A percentile compares a stretch with the other conserved stretches of the same genome.
phyloP scores from a whole-genome alignment of 2,888 invertebrate genomes.

The Lasioglossum villosulum region DNA sequence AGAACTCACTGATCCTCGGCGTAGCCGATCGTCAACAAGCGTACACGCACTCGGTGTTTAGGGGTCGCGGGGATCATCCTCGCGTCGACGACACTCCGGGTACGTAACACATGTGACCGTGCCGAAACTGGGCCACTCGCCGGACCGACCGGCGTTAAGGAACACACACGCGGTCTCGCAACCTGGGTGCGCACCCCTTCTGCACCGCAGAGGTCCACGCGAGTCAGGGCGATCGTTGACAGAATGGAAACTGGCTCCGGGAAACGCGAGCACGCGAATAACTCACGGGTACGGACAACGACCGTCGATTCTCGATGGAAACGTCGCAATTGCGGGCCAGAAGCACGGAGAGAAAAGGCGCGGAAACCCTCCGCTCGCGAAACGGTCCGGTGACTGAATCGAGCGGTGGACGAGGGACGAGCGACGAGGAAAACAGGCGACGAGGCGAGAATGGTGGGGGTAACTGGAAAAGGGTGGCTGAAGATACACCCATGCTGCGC shows the following conservation, averaged over 20 bases:
- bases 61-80: constrained; percentile 17
- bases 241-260: not conserved
- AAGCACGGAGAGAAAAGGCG: constrained; percentile 69
- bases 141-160: not conserved
- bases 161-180: constrained; percentile 20
- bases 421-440: constrained; percentile 64
- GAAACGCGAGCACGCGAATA: not conserved
- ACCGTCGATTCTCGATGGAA: not conserved
- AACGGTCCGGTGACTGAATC: constrained; percentile 83
- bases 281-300: not conserved
- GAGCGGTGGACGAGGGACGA: constrained; percentile 75
- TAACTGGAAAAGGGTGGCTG: constrained; percentile 72
- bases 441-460: constrained; percentile 61
- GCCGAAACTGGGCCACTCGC: constrained; percentile 62
- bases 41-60: not conserved
- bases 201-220: not conserved
- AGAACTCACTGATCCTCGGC: not conserved
- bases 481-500: constrained; percentile 80
- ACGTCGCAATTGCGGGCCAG: not conserved
- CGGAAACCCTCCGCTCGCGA: constrained; percentile 79
- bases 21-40: not conserved
- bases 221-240: not conserved
- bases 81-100: constrained; percentile 36
- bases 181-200: not conserved
- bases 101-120: constrained; percentile 66